Evolutionary conservation across 2,797 vertebrate species (phyloP).

Genomic region (Oophaga sylvatica): DNA sequence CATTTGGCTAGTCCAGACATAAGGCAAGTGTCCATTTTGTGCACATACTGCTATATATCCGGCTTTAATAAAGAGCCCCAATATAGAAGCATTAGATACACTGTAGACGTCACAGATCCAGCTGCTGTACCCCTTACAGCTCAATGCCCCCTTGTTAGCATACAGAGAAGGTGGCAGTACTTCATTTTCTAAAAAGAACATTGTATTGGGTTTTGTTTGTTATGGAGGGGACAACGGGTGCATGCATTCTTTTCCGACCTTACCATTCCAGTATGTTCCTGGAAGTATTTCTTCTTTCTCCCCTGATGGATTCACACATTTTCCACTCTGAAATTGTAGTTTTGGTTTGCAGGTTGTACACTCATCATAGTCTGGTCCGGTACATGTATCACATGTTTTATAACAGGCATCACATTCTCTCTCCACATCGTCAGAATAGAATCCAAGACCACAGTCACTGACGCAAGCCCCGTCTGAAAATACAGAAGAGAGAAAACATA

Average conservation of each 20-base stretch:
- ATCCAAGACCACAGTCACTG: conserved; percentile 77
- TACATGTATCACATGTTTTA: conserved; percentile 77
- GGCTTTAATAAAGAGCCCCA: background rate
- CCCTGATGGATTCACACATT: conserved; percentile 69
- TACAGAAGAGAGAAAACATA: conserved; percentile 48
- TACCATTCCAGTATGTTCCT: conserved; percentile 70
- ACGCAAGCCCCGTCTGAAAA: conserved; percentile 81
- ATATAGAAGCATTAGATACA: background rate
- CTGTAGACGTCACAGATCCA: background rate
- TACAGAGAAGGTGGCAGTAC: background rate
- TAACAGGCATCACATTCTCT: conserved; percentile 84
- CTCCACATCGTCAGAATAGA: conserved; percentile 75
- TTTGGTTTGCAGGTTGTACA: conserved; percentile 79
- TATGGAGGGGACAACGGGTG: background rate
- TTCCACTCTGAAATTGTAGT: conserved; percentile 68
- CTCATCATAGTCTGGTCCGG: conserved; percentile 73
- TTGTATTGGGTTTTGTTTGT: no score
- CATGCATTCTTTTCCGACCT: conserved; percentile 32
- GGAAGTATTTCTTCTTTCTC: no score
- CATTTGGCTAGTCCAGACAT: no score
- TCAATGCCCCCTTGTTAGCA: background rate
- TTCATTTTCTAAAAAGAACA: background rate
- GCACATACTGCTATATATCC: background rate
- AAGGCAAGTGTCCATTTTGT: background rate
- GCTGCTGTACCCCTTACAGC: background rate